A percentile compares a stretch with the other conserved stretches of the same genome.
These are phyloP conservation scores for Agrotis ipsilon DNA, from an alignment of 2,888 invertebrate species.

Conservation along the genomic window DNA sequence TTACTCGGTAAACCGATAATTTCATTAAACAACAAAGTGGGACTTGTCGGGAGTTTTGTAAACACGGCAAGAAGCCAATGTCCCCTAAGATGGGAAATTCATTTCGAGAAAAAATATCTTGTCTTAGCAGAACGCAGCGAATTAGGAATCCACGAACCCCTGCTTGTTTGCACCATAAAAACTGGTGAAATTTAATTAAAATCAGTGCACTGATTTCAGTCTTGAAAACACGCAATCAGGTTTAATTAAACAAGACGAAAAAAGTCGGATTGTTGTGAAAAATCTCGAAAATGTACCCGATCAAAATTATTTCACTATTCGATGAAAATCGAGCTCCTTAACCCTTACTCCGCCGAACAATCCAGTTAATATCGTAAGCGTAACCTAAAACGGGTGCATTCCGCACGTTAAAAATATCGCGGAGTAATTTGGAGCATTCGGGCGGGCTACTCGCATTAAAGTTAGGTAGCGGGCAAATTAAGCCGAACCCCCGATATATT, in stretches of 20 bases:
- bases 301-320: conserved; percentile 61
- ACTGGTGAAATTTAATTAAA: conserved; percentile 68
- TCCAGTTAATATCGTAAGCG: conserved; percentile 86
- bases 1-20: conserved; percentile 91
- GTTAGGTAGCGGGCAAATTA: conserved; percentile 89
- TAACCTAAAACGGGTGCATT: conserved; percentile 88
- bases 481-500: conserved; percentile 90
- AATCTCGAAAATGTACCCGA: conserved; percentile 44
- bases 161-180: conserved; percentile 73
- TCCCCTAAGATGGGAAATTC: conserved; percentile 90
- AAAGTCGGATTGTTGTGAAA: conserved; percentile 16
- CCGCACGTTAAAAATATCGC: conserved; percentile 90
- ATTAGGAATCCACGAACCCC: conserved; percentile 78
- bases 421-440: conserved; percentile 89
- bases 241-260: conserved; percentile 53
- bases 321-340: conserved; percentile 75
- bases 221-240: conserved; percentile 59
- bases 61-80: conserved; percentile 91
- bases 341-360: conserved; percentile 74
- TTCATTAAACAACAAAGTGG: conserved; percentile 91
- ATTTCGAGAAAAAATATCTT: conserved; percentile 87
- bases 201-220: conserved; percentile 63
- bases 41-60: conserved; percentile 85
- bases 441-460: conserved; percentile 86
- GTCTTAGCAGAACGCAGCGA: conserved; percentile 80